A percentile compares a stretch with the other conserved stretches of the same genome.
Conservation (phyloP, 2,888 invertebrate genomes). For the Perdita meconis region DNA sequence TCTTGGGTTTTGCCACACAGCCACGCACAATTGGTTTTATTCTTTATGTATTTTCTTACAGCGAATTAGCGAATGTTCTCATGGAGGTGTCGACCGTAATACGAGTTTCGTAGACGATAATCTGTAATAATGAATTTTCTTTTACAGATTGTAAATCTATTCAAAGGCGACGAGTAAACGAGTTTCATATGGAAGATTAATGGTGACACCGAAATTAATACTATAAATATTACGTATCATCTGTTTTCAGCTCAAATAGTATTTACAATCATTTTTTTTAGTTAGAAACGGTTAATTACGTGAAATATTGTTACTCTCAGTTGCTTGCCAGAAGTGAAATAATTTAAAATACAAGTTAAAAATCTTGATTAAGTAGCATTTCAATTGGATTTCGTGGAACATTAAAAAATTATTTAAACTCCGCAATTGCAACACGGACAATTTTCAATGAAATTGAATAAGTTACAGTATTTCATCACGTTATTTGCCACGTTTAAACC, state of each 20-base stretch:
- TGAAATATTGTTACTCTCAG: conserved; percentile 61
- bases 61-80: conserved; percentile 6
- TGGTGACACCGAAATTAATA: conserved; percentile 1
- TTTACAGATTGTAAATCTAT: conserved; percentile 53
- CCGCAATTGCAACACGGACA: not conserved
- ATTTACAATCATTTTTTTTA: conserved; percentile 49
- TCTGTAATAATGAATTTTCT: conserved; percentile 49
- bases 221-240: conserved; percentile 32
- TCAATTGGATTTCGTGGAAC: not conserved
- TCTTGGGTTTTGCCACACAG: conserved; percentile 16
- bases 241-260: conserved; percentile 57
- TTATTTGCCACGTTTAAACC: conserved; percentile 61
- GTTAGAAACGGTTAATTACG: conserved; percentile 57
- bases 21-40: conserved; percentile 19
- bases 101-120: not conserved
- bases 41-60: conserved; percentile 37
- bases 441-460: not conserved
- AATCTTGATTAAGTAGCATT: conserved; percentile 16
- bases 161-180: conserved; percentile 15
- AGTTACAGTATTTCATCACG: conserved; percentile 63
- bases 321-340: not conserved
- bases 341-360: conserved; percentile 13
- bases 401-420: too few species aligned
- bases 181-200: conserved; percentile 19
- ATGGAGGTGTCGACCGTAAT: not conserved